Base-by-base conservation (phyloP, 1,140 invertebrate genomes). In the Drosophila trapezifrons region DNA sequence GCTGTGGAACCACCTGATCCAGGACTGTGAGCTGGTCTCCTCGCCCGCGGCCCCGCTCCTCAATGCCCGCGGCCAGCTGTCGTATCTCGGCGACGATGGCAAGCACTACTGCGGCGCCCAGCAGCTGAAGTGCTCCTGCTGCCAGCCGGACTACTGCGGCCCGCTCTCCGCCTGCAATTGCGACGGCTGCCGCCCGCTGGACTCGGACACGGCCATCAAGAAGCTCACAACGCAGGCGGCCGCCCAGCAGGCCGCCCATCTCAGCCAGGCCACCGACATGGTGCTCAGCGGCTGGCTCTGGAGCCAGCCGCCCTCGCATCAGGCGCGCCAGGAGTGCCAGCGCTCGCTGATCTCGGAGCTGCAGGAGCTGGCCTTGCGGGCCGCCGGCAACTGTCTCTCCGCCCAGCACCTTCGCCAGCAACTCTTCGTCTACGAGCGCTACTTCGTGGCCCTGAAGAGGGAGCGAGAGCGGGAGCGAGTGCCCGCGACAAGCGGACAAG, bases 71-170 rank as follows among this genome's bases (percentile, higher is more conserved):
- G 91, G 91, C 2, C 79, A 92, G 20, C 57, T 91, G 10, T 92
- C 90, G 5, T 92, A 92, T 60, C 59, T 92, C 20, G 91, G 83
- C 38, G 90, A 92, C 51, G 90, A 92, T 58, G 91, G 91, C 47
- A 92, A 92, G 57, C 90, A 92, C 49, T 92, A 92, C 49, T 92
- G 91, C 46, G 91, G 91, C 12, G 90, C 81, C 15, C 76, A 91
- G 59, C 70, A 76, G 54, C 70, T 92, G 1, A 76, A 87, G 54
- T 92, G 91, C 64, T 70, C 70, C 46, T 92, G 91, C 60, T 92
- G 91, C 51, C 78, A 83, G 42, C 71, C 82, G 3, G 91, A 91
- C 1, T 91, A 83, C 74, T 92, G 91, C 52, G 90, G 91, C 2
- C 91, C 91, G 3, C 76, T 91, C n/a, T 90, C 91, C 17, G 82